These are phyloP conservation scores for Pachydiplax longipennis DNA, from an alignment of 2,888 invertebrate species.

Conservation along the genomic window DNA sequence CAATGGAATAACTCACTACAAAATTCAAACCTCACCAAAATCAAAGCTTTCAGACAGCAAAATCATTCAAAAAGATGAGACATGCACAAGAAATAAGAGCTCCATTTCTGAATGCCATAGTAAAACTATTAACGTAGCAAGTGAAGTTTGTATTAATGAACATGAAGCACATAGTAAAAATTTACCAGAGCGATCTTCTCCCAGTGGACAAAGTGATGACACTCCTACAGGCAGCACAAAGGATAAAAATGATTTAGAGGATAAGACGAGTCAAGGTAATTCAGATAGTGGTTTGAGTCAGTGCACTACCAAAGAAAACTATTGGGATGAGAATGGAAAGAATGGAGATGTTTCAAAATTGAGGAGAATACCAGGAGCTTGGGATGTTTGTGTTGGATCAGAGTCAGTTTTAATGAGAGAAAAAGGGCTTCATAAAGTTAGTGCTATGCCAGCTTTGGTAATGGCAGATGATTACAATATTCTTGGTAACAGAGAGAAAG, in stretches of 20 bases:
- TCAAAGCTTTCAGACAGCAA: background rate
- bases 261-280: constrained; percentile 7
- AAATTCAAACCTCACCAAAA: background rate
- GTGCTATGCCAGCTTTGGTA: constrained; percentile 54
- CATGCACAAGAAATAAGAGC: background rate
- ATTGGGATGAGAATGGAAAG: constrained; percentile 1
- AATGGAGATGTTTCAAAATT: background rate
- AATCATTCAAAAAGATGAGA: background rate
- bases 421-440: constrained; percentile 52
- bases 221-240: constrained; percentile 60
- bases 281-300: constrained; percentile 13
- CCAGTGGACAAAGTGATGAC: constrained; percentile 86
- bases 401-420: constrained; percentile 57
- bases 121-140: background rate
- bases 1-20: background rate
- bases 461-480: constrained; percentile 23
- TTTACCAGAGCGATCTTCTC: constrained; percentile 72
- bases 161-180: constrained; percentile 5
- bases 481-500: background rate
- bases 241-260: constrained; percentile 9
- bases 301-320: background rate
- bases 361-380: constrained; percentile 19
- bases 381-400: constrained; percentile 49
- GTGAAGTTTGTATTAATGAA: constrained; percentile 7
- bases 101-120: background rate